These are phyloP conservation scores for Mimas tiliae DNA, from an alignment of 2,888 invertebrate genomes.

Conservation along the genomic window DNA sequence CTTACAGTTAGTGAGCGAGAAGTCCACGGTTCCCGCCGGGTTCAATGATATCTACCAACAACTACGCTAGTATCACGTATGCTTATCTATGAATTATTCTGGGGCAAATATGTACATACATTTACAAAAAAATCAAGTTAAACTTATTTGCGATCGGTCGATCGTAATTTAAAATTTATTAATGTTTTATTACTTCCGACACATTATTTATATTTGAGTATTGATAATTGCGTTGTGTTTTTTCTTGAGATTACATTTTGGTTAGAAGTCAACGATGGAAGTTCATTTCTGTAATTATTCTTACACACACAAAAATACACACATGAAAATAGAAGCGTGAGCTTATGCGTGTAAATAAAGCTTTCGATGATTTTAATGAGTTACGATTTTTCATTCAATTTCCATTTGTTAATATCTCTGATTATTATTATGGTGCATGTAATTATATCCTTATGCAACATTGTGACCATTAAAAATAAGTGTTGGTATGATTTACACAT, in stretches of 20 bases:
- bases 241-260: neutral
- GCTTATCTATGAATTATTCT: slow-evolving; percentile 38
- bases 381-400: no score
- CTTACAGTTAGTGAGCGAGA: slow-evolving; percentile 25
- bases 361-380: no score
- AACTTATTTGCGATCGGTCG: slow-evolving; percentile 14
- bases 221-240: neutral
- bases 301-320: no score
- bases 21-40: slow-evolving; percentile 36
- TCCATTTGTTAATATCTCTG: no score
- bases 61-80: slow-evolving; percentile 41
- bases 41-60: slow-evolving; percentile 49
- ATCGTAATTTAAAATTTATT: slow-evolving; percentile 18
- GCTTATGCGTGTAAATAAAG: no score
- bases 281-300: no score
- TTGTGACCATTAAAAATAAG: slow-evolving; percentile 26
- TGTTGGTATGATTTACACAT: slow-evolving; percentile 29
- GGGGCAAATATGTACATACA: slow-evolving; percentile 36
- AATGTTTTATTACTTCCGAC: slow-evolving; percentile 28
- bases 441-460: slow-evolving; percentile 10
- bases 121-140: slow-evolving; percentile 22
- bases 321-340: no score
- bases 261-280: no score
- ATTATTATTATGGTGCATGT: neutral
- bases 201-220: neutral